Base-by-base conservation (phyloP, 2,797 vertebrate genomes). In the Gallinago stenura region DNA sequence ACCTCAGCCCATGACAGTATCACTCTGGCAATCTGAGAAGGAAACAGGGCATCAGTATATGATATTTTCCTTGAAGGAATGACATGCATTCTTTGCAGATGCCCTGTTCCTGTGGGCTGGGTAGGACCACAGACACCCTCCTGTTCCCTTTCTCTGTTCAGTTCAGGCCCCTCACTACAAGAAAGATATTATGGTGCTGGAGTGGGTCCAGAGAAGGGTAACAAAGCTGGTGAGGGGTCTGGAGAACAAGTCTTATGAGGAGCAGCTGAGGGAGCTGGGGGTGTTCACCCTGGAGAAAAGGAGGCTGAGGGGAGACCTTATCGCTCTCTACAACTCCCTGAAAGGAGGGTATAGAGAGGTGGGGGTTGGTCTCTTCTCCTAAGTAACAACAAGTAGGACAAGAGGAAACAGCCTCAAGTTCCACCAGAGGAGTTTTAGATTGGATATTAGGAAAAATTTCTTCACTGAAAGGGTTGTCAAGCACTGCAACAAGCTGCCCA, bases 131-230 rank as follows among this genome's bases (percentile, higher is more conserved):
- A 1, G 10, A 54, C 16, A 30, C 4, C 7, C 12, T 71, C 31
- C 30, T 45, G 16, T 18, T 82, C n/a, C 45, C 2, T 1, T 26
- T 13, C 9, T 15, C 25, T 66, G 14, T 10, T 89, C 9, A 31
- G 18, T 15, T 69, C 56, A 22, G 19, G 14, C 3, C 7, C 5
- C n/a, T 86, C 61, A 19, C 26, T 50, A 8, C 17, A 30, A 4
- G 16, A 14, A 39, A 54, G 35, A 39, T 6, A 22, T 2, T 9
- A 21, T 60, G 51, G 13, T 39, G 17, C 13, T 66, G 30, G 45
- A 70, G 12, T 0, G 0, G 2, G 10, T 41, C 35, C 46, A 56
- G 13, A 15, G 41, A 45, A 14, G 45, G 2, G 10, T 16, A 65
- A 22, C 0, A 0, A 31, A 56, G 39, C 22, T 58, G 26, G 22